These are phyloP conservation scores for Tretioscincus oriximinensis DNA, from an alignment of 2,113 vertebrate genomes.

Conservation along the genomic window DNA sequence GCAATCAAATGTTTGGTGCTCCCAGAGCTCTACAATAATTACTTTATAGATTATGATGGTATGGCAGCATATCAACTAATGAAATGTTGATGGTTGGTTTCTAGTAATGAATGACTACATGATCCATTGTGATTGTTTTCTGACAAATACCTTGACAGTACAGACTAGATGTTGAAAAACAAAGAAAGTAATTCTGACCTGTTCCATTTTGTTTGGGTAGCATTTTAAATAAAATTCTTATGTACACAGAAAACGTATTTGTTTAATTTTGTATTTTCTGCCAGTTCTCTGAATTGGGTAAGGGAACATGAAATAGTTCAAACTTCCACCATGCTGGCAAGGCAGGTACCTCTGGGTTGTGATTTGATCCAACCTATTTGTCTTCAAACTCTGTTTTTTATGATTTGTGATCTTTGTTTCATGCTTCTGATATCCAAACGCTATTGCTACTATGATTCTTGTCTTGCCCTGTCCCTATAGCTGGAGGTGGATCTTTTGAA, in stretches of 20 bases:
- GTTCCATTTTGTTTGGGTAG: neutral
- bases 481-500: slow-evolving; percentile 92
- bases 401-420: neutral
- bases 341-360: neutral
- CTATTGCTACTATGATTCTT: neutral
- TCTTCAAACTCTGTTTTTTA: neutral
- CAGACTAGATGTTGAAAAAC: neutral
- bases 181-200: neutral
- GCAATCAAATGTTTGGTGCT: neutral
- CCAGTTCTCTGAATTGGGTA: neutral
- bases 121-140: neutral
- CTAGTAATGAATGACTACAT: neutral
- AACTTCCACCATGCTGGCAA: neutral
- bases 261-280: neutral
- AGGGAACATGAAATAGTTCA: neutral
- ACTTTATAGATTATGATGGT: neutral
- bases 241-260: neutral
- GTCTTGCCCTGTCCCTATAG: slow-evolving; percentile 60
- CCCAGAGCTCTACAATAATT: neutral
- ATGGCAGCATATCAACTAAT: neutral
- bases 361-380: neutral
- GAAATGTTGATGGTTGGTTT: neutral
- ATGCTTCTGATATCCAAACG: neutral
- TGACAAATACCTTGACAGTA: neutral
- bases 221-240: neutral